Base-by-base conservation (phyloP, 2,797 vertebrate species). In the Coluber constrictor region DNA sequence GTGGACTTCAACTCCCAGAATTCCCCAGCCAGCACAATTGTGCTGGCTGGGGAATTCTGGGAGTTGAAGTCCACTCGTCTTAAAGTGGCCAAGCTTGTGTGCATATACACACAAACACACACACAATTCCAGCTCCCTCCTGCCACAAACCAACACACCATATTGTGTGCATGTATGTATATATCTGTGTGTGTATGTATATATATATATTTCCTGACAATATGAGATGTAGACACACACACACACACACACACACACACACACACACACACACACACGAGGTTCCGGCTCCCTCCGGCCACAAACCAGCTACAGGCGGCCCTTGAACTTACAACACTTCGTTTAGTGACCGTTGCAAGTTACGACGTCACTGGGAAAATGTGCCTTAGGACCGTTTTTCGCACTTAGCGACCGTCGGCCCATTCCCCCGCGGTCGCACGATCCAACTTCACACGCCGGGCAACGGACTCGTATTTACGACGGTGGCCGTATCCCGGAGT, bases 391-490 rank as follows among this genome's bases (percentile, higher is more conserved):
- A 2, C 27, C 11, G 1, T 66, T n/a, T 66, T n/a, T 66, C 12
- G 5, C 29, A 13, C 63, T 66, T 66, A 25, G 15, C 2, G 10
- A 5, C 61, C 1, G 0, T n/a, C 0, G 29, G 29, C 4, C 4
- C 12, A 11, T 66, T 6, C 47, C 47, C 63, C 12, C 2, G 0
- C 9, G 59, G 23, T 60, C 23, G 2, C 3, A 3, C 4, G 5
- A n/a, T 66, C 12, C 6, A 66, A 66, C n/a, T 66, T 66, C 29
- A 6, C 12, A 25, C 2, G 2, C 12, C 0, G 0, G 63, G 63
- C 12, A 15, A 66, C 0, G 0, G 63, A n/a, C 5, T n/a, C 13
- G 0, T n/a, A 66, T n/a, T n/a, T n/a, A 66, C 0, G 12, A 15
- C 12, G 2, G 13, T 12, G 10, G 13, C 61, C 13, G 4, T 0